phyloP scores from a whole-genome alignment of 23 tunicate species.

The Halocynthia aurantium region DNA sequence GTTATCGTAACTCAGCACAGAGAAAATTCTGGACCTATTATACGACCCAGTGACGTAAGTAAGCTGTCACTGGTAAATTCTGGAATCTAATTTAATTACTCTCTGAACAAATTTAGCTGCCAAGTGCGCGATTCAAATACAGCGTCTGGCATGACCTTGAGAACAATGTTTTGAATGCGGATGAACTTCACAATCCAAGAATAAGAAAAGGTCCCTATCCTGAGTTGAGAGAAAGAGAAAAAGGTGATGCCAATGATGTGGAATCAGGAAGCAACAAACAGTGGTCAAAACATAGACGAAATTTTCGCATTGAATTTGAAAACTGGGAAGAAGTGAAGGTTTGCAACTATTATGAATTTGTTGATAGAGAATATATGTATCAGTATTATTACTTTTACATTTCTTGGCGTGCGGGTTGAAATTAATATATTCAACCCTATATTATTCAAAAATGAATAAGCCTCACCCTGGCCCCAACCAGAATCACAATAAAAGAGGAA shows the following conservation, averaged over 20 bases:
- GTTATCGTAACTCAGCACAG: conserved; percentile 13
- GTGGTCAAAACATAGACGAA: conserved; percentile 27
- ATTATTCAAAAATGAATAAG: no score
- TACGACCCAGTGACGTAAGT: conserved; percentile 15
- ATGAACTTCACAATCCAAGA: conserved; percentile 70
- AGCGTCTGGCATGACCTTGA: conserved; percentile 83
- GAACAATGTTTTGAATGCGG: conserved; percentile 54
- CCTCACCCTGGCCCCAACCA: no score
- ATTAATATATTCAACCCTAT: no score
- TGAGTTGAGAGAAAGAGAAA: background rate
- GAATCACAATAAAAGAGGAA: background rate
- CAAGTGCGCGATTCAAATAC: conserved; percentile 46
- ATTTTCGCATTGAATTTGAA: conserved; percentile 51
- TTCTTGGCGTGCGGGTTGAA: no score
- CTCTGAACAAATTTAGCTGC: conserved; percentile 33
- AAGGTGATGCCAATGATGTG: conserved; percentile 36
- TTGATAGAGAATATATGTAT: no score
- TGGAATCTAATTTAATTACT: background rate
- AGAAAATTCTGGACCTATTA: conserved; percentile 10
- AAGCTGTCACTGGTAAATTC: background rate
- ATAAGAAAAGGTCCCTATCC: conserved; percentile 49
- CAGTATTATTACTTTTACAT: no score
- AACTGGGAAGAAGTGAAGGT: conserved; percentile 82
- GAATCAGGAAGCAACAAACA: conserved; percentile 20
- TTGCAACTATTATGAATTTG: background rate